Evolutionary conservation across 2,113 vertebrate genomes (phyloP).

Genomic region (Tragelaphus strepsiceros): DNA sequence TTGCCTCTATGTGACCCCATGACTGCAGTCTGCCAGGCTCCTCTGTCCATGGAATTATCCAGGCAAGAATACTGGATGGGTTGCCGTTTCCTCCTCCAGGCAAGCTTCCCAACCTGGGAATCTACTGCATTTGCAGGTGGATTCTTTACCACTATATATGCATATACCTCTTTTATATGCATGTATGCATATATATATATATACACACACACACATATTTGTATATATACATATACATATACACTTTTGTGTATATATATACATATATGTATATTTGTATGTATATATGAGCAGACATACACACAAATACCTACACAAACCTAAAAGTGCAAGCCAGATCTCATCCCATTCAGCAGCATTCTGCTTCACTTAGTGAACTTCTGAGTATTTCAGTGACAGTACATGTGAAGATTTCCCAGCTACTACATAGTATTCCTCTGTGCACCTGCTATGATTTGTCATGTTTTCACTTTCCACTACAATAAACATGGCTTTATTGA

Average conservation of each 20-base stretch:
- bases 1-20: neutral
- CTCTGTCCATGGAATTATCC: neutral
- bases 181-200: rapidly evolving
- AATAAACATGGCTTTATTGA: neutral
- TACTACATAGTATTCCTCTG: neutral
- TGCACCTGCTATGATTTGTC: neutral
- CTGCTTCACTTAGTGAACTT: neutral
- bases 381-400: neutral
- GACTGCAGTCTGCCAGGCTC: neutral
- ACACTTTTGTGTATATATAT: neutral
- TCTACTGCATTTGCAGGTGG: neutral
- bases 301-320: neutral
- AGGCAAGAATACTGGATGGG: neutral
- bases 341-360: neutral
- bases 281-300: neutral
- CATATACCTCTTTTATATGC: neutral
- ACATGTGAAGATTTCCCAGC: neutral
- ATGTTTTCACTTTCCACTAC: neutral
- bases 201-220: neutral
- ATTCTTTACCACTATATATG: neutral
- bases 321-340: neutral
- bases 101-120: neutral
- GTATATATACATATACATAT: neutral
- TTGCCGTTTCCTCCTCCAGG: neutral
- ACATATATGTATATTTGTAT: neutral